phyloP scores from a whole-genome alignment of 2,113 vertebrate genomes.

The Salminus brasiliensis region DNA sequence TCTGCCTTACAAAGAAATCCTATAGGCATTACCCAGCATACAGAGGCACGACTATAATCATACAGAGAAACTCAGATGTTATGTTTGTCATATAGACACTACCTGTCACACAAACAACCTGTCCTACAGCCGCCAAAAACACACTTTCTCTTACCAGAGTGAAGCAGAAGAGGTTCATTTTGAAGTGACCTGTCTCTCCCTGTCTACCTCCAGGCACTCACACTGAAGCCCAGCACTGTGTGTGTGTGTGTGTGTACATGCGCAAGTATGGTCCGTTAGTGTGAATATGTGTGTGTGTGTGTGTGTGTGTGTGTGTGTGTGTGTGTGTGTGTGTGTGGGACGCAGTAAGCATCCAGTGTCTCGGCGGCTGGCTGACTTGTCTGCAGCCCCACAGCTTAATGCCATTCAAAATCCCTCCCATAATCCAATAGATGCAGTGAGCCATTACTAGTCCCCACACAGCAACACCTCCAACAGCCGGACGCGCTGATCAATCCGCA shows the following conservation, averaged over 20 bases:
- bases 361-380: constrained; percentile 68
- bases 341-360: constrained; percentile 49
- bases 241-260: too few relatives aligned
- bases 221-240: background rate
- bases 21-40: too few relatives aligned
- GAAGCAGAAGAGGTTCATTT: constrained; percentile 96
- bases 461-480: constrained; percentile 73
- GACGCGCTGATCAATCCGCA: constrained; percentile 17
- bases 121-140: background rate
- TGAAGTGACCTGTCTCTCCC: constrained; percentile 43
- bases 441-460: constrained; percentile 78
- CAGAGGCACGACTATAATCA: too few relatives aligned
- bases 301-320: background rate
- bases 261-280: background rate
- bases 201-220: constrained; percentile 36
- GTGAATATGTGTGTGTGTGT: background rate
- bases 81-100: background rate
- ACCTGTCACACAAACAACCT: background rate
- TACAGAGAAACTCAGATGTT: background rate
- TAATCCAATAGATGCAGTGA: constrained; percentile 89
- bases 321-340: constrained; percentile 10
- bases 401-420: constrained; percentile 84
- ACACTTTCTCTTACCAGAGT: constrained; percentile 86
- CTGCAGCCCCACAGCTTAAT: constrained; percentile 80
- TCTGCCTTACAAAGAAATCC: too few relatives aligned